A percentile compares a stretch with the other conserved stretches of the same genome.
These are phyloP conservation scores for Samia ricini DNA, from an alignment of 1,140 invertebrate species.

Conservation along the genomic window DNA sequence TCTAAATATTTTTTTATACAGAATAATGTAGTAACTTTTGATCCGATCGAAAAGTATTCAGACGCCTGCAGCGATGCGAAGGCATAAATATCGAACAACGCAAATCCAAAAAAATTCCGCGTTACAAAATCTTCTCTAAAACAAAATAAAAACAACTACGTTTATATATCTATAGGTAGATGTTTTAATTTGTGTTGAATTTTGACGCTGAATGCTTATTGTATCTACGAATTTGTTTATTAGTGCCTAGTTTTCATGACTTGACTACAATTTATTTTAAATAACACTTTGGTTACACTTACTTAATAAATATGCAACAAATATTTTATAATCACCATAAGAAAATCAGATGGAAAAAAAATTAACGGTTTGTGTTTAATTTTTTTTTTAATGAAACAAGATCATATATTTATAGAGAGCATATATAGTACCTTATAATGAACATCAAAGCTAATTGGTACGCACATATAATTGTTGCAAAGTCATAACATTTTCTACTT, in stretches of 20 bases:
- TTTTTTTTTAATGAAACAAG: no score
- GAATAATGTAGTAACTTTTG: slow-evolving; percentile 49
- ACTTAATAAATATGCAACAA: no score
- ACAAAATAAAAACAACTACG: neutral
- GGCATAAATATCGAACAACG: slow-evolving; percentile 54
- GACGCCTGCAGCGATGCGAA: slow-evolving; percentile 45
- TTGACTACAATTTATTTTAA: no score
- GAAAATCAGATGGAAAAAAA: no score
- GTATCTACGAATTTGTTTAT: no score
- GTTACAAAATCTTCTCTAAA: slow-evolving; percentile 30
- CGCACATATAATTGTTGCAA: neutral
- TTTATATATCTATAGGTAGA: no score
- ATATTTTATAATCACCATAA: no score
- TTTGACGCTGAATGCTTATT: no score
- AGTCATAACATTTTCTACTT: neutral
- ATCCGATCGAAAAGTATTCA: slow-evolving; percentile 50
- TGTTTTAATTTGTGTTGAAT: no score
- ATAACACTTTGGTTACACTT: no score
- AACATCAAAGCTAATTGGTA: slow-evolving; percentile 18
- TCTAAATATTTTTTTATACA: slow-evolving; percentile 54
- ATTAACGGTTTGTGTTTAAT: no score
- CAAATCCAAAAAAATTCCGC: slow-evolving; percentile 65
- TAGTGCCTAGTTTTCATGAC: no score
- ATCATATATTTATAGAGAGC: slow-evolving; percentile 49
- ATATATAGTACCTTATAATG: slow-evolving; percentile 28